phyloP scores from a whole-genome alignment of 2,113 vertebrate genomes.

The Hepsetus odoe region DNA sequence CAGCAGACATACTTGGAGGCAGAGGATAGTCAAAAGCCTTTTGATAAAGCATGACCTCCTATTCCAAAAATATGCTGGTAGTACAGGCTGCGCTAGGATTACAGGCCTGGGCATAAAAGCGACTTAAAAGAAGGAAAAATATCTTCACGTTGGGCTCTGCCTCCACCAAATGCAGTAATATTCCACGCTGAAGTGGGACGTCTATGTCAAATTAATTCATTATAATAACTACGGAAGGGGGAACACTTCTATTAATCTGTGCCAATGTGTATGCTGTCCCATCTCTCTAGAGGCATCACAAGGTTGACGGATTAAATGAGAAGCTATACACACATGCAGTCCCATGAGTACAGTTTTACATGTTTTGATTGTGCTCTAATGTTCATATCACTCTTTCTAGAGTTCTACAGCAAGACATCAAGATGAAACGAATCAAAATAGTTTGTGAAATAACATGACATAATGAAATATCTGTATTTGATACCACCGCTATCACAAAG shows the following conservation, averaged over 20 bases:
- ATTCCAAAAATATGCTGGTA: conserved; percentile 14
- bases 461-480: conserved; percentile 28
- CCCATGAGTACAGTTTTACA: conserved; percentile 46
- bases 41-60: conserved; percentile 24
- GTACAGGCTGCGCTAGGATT: conserved; percentile 19
- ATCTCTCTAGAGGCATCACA: conserved; percentile 31
- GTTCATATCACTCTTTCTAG: conserved; percentile 33
- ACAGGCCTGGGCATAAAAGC: conserved; percentile 1
- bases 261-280: neutral
- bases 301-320: conserved; percentile 47
- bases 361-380: conserved; percentile 21
- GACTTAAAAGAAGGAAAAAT: neutral
- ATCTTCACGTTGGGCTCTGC: neutral
- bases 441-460: conserved; percentile 35
- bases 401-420: conserved; percentile 32
- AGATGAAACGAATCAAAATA: conserved; percentile 42
- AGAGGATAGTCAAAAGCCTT: conserved; percentile 2
- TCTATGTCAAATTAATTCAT: conserved; percentile 28
- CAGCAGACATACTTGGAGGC: conserved; percentile 4
- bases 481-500: conserved; percentile 4
- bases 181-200: neutral
- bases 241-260: conserved; percentile 37
- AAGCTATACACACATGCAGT: conserved; percentile 18
- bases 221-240: neutral
- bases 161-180: neutral